A percentile compares a stretch with the other conserved stretches of the same genome.
phyloP scores from a whole-genome alignment of 2,888 invertebrate species.

The Ptychoptera albimana region DNA sequence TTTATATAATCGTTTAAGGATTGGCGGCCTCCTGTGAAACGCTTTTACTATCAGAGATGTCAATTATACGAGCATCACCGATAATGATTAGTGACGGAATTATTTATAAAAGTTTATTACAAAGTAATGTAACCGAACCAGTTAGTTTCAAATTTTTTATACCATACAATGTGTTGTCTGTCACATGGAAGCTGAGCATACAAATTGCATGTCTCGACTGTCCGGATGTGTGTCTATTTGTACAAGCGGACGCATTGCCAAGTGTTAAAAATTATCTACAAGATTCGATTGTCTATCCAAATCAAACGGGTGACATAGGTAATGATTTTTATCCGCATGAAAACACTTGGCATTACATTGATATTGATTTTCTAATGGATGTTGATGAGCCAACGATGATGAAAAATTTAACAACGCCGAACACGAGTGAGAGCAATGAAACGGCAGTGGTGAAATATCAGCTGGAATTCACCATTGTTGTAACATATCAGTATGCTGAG shows the following conservation, averaged over 20 bases:
- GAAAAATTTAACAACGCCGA: constrained; percentile 3
- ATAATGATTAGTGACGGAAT: constrained; percentile 25
- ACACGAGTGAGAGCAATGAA: neutral
- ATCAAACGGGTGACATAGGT: constrained; percentile 26
- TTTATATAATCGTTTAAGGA: constrained; percentile 35
- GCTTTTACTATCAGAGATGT: constrained; percentile 45
- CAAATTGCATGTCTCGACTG: constrained; percentile 29
- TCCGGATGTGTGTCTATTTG: constrained; percentile 31
- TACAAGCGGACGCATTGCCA: constrained; percentile 38
- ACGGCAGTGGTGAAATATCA: neutral
- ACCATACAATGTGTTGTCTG: constrained; percentile 22
- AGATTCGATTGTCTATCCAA: constrained; percentile 34
- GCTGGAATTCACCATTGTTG: constrained; percentile 19
- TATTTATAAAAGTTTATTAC: constrained; percentile 20
- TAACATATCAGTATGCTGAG: constrained; percentile 29
- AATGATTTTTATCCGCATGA: constrained; percentile 39
- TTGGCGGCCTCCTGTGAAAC: constrained; percentile 49
- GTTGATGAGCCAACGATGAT: constrained; percentile 4
- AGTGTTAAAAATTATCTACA: constrained; percentile 33
- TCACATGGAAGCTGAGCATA: constrained; percentile 23
- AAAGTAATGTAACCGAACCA: constrained; percentile 18
- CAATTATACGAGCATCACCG: constrained; percentile 33
- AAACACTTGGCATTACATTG: constrained; percentile 42
- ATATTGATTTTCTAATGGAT: constrained; percentile 19
- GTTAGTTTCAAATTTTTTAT: constrained; percentile 37